phyloP scores from a whole-genome alignment of 2,888 invertebrate species.

The Andrena bucephala region DNA sequence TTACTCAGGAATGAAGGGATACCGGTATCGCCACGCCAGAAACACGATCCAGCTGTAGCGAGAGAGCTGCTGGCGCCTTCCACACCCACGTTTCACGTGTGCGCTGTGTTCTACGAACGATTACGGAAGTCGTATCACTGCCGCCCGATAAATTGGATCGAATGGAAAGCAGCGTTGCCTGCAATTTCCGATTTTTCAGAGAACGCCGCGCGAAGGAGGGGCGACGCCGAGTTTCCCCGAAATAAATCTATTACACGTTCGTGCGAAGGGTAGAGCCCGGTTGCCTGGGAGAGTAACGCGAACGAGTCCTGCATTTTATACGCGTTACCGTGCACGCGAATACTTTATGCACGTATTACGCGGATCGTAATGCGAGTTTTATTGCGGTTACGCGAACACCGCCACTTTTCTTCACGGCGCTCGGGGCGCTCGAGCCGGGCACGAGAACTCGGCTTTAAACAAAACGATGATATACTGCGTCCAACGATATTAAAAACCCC shows the following conservation, averaged over 20 bases:
- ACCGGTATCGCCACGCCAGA: conserved; percentile 81
- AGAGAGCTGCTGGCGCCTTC: conserved; percentile 74
- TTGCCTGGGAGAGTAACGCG: conserved; percentile 38
- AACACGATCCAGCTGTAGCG: conserved; percentile 76
- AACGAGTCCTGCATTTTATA: conserved; percentile 56
- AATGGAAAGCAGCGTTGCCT: conserved; percentile 44
- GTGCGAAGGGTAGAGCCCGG: conserved; percentile 34
- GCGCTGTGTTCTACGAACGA: conserved; percentile 37
- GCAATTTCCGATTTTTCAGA: conserved; percentile 29
- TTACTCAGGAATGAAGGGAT: conserved; percentile 84
- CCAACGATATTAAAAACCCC: conserved; percentile 53
- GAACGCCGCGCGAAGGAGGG: not conserved
- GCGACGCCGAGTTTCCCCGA: conserved; percentile 37
- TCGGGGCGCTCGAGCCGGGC: conserved; percentile 33
- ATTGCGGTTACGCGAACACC: conserved; percentile 83
- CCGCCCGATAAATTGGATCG: conserved; percentile 52
- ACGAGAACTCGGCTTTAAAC: conserved; percentile 37
- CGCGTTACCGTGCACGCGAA: conserved; percentile 63
- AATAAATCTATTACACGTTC: conserved; percentile 58
- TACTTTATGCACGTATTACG: conserved; percentile 72
- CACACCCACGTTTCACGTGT: conserved; percentile 71
- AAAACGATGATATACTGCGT: conserved; percentile 57
- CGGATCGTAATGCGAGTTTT: conserved; percentile 86
- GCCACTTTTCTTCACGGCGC: conserved; percentile 71
- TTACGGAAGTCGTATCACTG: conserved; percentile 60